Conservation (phyloP, 2,113 vertebrate species). For the Camelus dromedarius region DNA sequence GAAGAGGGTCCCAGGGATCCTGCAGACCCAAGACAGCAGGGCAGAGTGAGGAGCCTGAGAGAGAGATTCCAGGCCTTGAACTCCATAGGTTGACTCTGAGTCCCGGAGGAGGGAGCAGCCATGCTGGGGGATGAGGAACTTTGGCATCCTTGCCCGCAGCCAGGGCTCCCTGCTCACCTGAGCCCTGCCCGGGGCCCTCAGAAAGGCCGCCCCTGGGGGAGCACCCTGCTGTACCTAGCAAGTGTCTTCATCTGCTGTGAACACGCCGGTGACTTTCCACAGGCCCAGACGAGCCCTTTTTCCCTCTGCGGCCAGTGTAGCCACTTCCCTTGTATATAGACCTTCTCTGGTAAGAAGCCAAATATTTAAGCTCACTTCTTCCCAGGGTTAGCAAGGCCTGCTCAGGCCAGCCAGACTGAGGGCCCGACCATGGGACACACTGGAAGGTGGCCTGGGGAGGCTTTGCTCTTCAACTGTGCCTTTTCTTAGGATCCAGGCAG, state of each 20-base stretch:
- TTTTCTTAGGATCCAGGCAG: constrained; percentile 48
- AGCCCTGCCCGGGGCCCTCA: neutral
- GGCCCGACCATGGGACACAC: neutral
- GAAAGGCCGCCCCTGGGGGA: neutral
- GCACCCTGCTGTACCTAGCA: accelerated
- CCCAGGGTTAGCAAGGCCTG: neutral
- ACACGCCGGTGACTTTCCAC: neutral
- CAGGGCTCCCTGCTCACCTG: neutral
- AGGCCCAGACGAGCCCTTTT: neutral
- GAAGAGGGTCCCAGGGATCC: constrained; percentile 81
- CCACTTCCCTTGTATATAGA: constrained; percentile 54
- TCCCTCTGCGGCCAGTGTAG: neutral
- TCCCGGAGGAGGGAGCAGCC: neutral
- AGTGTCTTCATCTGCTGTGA: neutral
- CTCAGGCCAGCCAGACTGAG: constrained; percentile 30
- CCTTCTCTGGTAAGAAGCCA: constrained; percentile 50
- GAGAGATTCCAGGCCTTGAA: constrained; percentile 95
- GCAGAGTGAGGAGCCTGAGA: constrained; percentile 93
- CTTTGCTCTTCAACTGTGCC: constrained; percentile 13
- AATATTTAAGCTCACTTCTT: constrained; percentile 67
- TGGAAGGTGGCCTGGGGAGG: neutral
- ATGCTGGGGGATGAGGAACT: neutral
- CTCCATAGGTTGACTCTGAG: constrained; percentile 85
- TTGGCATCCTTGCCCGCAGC: neutral
- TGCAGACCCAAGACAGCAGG: constrained; percentile 82